A percentile compares a stretch with the other conserved stretches of the same genome.
Conservation (phyloP, 2,113 vertebrate species). For the Corvus cornix region DNA sequence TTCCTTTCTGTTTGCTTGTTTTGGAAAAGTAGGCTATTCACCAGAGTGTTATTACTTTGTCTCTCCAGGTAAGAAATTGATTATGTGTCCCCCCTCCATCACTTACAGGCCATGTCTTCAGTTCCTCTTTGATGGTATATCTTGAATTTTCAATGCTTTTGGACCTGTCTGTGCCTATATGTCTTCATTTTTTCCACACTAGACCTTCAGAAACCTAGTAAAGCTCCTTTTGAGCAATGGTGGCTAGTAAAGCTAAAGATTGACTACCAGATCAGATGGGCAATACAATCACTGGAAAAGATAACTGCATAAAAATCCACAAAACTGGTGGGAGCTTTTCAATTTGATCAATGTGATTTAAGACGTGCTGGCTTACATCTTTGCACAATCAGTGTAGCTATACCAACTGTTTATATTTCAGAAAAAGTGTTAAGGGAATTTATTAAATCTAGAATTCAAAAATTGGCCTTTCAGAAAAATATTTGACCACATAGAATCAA, state of each 20-base stretch:
- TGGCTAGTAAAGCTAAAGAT: neutral
- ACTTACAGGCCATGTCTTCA: neutral
- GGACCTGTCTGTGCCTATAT: neutral
- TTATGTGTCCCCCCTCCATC: neutral
- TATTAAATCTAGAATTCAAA: neutral
- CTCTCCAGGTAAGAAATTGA: neutral
- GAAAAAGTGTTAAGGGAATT: neutral
- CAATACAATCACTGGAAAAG: neutral
- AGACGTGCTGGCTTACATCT: neutral
- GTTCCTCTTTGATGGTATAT: neutral
- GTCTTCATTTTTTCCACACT: neutral
- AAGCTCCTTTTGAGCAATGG: neutral
- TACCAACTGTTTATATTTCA: neutral
- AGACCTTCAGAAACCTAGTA: neutral
- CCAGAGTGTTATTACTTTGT: neutral
- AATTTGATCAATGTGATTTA: neutral
- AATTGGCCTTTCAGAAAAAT: neutral
- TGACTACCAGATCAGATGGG: neutral
- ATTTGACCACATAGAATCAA: neutral
- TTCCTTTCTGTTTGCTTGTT: neutral
- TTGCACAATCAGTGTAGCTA: neutral
- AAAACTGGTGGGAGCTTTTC: neutral
- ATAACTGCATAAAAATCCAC: neutral
- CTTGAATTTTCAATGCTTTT: neutral
- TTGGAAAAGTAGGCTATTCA: neutral